These are phyloP conservation scores for Theristus sp. DNA, from an alignment of 2,888 invertebrate species.

Conservation along the genomic window DNA sequence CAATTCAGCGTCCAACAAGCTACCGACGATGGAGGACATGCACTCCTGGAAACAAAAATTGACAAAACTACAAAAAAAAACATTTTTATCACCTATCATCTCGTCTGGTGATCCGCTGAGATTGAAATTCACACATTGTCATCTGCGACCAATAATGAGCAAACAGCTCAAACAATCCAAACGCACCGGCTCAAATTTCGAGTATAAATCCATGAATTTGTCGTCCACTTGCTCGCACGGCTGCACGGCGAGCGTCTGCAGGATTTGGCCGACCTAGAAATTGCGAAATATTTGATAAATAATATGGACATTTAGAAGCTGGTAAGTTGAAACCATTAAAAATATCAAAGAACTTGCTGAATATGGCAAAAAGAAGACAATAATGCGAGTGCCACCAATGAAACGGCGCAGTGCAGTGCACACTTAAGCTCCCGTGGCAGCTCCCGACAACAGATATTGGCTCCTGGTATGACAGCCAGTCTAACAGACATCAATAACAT, in stretches of 20 bases:
- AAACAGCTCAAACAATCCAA: too few relatives aligned
- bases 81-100: too few relatives aligned
- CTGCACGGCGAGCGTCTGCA: constrained; percentile 70
- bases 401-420: too few relatives aligned
- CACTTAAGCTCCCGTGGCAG: too few relatives aligned
- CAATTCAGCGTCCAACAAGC: constrained; percentile 46
- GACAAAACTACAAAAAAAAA: not conserved
- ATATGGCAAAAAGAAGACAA: constrained; percentile 3
- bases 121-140: too few relatives aligned
- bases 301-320: not conserved
- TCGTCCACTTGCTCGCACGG: constrained; percentile 60
- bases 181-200: constrained; percentile 50
- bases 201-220: constrained; percentile 54
- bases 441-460: too few relatives aligned
- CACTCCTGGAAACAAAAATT: constrained; percentile 38
- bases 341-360: too few relatives aligned
- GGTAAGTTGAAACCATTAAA: too few relatives aligned
- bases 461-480: too few relatives aligned
- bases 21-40: constrained; percentile 56
- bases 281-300: constrained; percentile 37
- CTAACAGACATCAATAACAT: too few relatives aligned
- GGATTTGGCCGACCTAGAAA: constrained; percentile 74
- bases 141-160: too few relatives aligned
- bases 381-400: not conserved
- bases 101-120: too few relatives aligned